A percentile compares a stretch with the other conserved stretches of the same genome.
These are phyloP conservation scores for Apotomis turbidana DNA, from an alignment of 2,888 invertebrate species.

Conservation along the genomic window DNA sequence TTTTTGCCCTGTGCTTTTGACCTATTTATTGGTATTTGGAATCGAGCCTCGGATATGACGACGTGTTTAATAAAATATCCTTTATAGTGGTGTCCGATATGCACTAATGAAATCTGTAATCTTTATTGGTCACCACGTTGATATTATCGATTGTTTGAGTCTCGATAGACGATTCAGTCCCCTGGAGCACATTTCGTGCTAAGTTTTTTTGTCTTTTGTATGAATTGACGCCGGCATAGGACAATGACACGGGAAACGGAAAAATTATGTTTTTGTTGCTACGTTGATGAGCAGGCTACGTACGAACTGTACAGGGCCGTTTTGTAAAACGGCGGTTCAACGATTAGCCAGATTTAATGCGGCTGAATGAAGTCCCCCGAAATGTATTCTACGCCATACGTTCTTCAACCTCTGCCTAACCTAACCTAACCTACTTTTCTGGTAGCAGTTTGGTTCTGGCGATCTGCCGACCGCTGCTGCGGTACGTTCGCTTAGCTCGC, in stretches of 20 bases:
- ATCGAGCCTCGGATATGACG: slow-evolving; percentile 31
- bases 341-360: no score
- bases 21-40: slow-evolving; percentile 33
- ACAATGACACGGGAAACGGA: neutral
- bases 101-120: slow-evolving; percentile 29
- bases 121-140: slow-evolving; percentile 12
- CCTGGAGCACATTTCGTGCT: neutral
- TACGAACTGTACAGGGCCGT: no score
- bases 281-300: no score
- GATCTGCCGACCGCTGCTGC: no score
- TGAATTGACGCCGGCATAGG: neutral
- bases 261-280: neutral
- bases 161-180: neutral
- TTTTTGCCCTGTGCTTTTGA: slow-evolving; percentile 33
- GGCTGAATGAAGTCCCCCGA: no score
- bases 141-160: neutral
- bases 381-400: no score
- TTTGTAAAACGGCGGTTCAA: no score
- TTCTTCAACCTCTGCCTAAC: no score
- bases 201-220: neutral
- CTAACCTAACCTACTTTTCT: no score
- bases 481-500: no score
- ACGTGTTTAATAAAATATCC: slow-evolving; percentile 23
- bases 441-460: no score
- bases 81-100: slow-evolving; percentile 31